These are phyloP conservation scores for Cataglyphis rosenhaueri DNA, from an alignment of 2,888 invertebrate species.

Conservation along the genomic window DNA sequence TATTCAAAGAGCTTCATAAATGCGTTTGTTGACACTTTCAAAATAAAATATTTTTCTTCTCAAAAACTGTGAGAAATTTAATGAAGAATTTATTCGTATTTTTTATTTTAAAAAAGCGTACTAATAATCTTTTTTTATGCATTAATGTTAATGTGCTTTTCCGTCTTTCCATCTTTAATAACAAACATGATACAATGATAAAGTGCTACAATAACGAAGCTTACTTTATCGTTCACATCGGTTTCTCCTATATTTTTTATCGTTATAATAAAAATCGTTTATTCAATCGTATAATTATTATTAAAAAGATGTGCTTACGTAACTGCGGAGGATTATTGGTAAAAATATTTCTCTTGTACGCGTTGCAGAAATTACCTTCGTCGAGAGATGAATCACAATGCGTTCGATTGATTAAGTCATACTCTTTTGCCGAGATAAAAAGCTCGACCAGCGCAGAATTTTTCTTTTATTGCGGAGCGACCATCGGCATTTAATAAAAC, in stretches of 20 bases:
- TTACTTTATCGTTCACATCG: not conserved
- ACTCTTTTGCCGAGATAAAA: conserved; percentile 47
- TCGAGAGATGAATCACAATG: conserved; percentile 50
- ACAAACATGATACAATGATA: not conserved
- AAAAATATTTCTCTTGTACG: conserved; percentile 46
- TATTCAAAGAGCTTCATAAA: not conserved
- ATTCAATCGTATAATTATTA: conserved; percentile 50
- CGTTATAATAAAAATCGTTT: conserved; percentile 37
- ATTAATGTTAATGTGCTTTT: not conserved
- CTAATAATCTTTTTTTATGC: not conserved
- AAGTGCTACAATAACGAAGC: conserved; percentile 4
- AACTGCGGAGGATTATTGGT: conserved; percentile 33
- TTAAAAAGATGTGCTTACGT: conserved; percentile 36
- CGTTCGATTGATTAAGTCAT: conserved; percentile 50
- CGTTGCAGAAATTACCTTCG: conserved; percentile 28
- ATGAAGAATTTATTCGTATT: not conserved
- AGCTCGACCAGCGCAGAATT: conserved; percentile 18
- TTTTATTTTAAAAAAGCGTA: conserved; percentile 1
- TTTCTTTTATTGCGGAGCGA: conserved; percentile 27
- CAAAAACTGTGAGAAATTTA: not conserved
- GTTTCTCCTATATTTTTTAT: conserved; percentile 26
- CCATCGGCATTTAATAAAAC: conserved; percentile 48
- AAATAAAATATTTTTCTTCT: not conserved
- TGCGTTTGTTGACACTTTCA: not conserved
- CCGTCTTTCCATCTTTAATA: not conserved